phyloP scores from a whole-genome alignment of 2,888 invertebrate species.

The Xanthorhoe spadicearia region DNA sequence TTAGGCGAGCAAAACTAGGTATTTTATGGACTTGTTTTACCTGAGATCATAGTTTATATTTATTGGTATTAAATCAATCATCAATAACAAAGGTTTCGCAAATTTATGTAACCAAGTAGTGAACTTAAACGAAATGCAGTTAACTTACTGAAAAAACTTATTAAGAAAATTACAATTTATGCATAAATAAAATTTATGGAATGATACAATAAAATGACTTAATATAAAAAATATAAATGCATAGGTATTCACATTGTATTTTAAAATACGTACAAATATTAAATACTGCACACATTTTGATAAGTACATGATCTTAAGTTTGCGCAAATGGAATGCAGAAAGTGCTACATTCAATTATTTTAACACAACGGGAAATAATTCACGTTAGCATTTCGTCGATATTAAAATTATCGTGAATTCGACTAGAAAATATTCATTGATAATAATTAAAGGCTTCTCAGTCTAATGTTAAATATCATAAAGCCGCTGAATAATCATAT shows the following conservation, averaged over 20 bases:
- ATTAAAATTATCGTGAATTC: constrained; percentile 41
- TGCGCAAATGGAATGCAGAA: constrained; percentile 34
- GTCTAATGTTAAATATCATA: constrained; percentile 17
- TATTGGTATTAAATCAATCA: too few species aligned
- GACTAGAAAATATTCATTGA: constrained; percentile 49
- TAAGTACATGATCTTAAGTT: constrained; percentile 5
- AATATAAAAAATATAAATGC: background rate
- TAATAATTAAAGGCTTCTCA: constrained; percentile 36
- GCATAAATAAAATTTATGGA: background rate
- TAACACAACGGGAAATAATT: too few species aligned
- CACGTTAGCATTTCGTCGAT: too few species aligned
- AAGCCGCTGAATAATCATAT: constrained; percentile 5
- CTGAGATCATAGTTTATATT: too few species aligned
- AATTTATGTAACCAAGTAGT: too few species aligned
- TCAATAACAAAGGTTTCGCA: too few species aligned
- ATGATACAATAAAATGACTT: background rate
- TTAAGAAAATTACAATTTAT: too few species aligned
- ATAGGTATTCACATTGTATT: background rate
- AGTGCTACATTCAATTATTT: too few species aligned
- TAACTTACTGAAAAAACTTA: too few species aligned
- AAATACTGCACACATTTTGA: constrained; percentile 12
- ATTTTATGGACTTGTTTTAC: too few species aligned
- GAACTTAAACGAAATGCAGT: too few species aligned
- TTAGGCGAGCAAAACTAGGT: background rate
- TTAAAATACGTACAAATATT: constrained; percentile 7